Evolutionary conservation across 2,113 vertebrate genomes (phyloP), one percentile per base, ranked within the genome.

Genomic region (Syngnathus floridae): DNA sequence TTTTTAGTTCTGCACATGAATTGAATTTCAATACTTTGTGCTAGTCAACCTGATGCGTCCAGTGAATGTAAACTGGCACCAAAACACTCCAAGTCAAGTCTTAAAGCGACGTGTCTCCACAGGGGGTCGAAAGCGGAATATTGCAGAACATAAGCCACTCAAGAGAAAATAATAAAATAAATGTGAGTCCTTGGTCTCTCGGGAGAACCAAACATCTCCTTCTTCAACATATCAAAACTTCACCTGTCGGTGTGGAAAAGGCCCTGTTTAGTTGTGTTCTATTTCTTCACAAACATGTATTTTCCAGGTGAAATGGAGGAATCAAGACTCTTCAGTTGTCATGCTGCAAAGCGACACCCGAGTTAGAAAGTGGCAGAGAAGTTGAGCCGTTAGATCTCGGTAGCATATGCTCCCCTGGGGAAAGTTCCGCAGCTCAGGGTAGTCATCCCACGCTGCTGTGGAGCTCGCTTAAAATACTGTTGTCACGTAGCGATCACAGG

Each of bases 281-380:
- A 74, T 83, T 86, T 83, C 86, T 87, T 90, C 88, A 88, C 82
- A 90, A 88, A 88, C 75, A 80, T 72, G 74, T 87, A 74, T 61
- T 85, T 89, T 90, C 88, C 80, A 61, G 69, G 73, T 70, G 74
- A 82, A 79, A 82, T 67, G 78, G 67, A 76, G 67, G 74, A 86
- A 88, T 86, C 88, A 89, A 87, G 89, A 84, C 82, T 88, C 85
- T 78, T 86, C 83, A 81, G 75, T 84, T 84, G 86, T 88, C 83
- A 86, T 69, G 17, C 72, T 71, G 81, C 67, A 85, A 87, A 87
- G 82, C 86, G 84, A 87, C 85, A 87, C 84, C 80, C 63, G 78
- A 86, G 85, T 86, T 85, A 76, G 88, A 83, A 86, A 87, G 84
- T 82, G 84, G 73, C 74, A 84, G 83, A 82, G 82, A 88, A 88